These are phyloP conservation scores for Tragulus kanchil DNA, from an alignment of 2,113 vertebrate genomes.

Conservation along the genomic window DNA sequence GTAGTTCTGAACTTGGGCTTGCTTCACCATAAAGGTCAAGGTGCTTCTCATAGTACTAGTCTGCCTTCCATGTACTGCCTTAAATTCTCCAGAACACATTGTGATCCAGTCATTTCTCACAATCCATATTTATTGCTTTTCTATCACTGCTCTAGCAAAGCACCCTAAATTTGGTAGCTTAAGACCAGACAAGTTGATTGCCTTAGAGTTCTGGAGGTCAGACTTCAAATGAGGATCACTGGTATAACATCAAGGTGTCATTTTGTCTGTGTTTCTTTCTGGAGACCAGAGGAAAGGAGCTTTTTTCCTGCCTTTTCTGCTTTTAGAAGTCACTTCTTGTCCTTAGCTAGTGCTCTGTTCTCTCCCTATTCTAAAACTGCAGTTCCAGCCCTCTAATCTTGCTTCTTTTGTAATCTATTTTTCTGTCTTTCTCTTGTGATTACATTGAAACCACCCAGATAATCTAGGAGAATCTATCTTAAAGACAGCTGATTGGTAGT, in stretches of 20 bases:
- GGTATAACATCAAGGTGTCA: not conserved
- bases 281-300: not conserved
- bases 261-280: not conserved
- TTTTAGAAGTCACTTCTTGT: not conserved
- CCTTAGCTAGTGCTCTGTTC: not conserved
- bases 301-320: not conserved
- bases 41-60: not conserved
- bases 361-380: not conserved
- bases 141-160: not conserved
- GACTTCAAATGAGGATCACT: not conserved
- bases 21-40: not conserved
- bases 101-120: not conserved
- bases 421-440: not conserved
- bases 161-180: not conserved
- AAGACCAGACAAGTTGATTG: not conserved
- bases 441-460: not conserved
- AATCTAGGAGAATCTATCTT: not conserved
- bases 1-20: not conserved
- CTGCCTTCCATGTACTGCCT: not conserved
- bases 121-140: not conserved
- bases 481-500: not conserved
- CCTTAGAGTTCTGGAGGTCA: not conserved
- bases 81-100: not conserved
- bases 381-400: not conserved
- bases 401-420: not conserved